These are phyloP conservation scores for Scleropages formosus DNA, from an alignment of 2,797 vertebrate genomes.

Conservation along the genomic window DNA sequence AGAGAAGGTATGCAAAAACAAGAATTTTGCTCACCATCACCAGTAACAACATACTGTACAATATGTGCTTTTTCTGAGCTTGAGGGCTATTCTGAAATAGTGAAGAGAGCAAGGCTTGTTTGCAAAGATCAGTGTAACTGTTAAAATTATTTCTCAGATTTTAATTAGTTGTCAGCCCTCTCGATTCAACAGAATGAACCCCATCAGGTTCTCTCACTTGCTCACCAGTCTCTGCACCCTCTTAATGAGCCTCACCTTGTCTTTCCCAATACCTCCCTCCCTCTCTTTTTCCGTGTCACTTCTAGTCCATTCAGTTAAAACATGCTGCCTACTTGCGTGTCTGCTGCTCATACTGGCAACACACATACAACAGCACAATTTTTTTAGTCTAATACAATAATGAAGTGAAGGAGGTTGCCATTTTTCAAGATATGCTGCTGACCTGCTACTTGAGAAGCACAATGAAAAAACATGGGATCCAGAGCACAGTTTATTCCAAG, in stretches of 20 bases:
- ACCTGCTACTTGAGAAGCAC: not conserved
- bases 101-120: constrained; percentile 30
- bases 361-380: too few relatives aligned
- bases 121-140: constrained; percentile 27
- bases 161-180: constrained; percentile 27
- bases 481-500: not conserved
- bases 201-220: not conserved
- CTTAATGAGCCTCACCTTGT: not conserved
- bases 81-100: constrained; percentile 37
- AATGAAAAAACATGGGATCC: not conserved
- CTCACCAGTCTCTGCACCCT: too few relatives aligned
- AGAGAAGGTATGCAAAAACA: not conserved
- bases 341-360: too few relatives aligned
- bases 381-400: not conserved
- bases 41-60: constrained; percentile 37
- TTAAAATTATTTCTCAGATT: constrained; percentile 29
- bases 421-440: not conserved
- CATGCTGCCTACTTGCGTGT: too few relatives aligned
- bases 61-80: constrained; percentile 19
- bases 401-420: not conserved
- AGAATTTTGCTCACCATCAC: constrained; percentile 30
- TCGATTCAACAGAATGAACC: not conserved
- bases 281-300: too few relatives aligned
- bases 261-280: not conserved
- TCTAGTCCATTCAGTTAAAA: too few relatives aligned